phyloP scores from a whole-genome alignment of 2,797 vertebrate genomes.

The Lindbergichthys nudifrons region DNA sequence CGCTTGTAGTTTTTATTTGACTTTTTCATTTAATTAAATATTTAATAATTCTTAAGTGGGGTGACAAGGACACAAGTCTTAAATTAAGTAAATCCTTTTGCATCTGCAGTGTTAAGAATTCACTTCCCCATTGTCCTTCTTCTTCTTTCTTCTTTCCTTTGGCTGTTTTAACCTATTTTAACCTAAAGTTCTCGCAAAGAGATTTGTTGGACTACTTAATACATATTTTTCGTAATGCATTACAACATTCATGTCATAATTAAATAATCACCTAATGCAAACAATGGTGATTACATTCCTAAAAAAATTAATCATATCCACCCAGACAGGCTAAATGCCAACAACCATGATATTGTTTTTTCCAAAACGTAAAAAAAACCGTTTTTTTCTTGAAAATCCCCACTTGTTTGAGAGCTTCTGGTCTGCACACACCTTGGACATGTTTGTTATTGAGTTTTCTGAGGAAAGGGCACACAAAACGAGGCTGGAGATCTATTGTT shows the following conservation, averaged over 20 bases:
- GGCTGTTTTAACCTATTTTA: neutral
- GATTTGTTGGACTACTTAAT: neutral
- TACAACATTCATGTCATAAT: neutral
- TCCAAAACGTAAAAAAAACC: neutral
- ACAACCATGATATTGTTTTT: neutral
- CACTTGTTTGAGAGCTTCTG: conserved; percentile 27
- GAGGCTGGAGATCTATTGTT: conserved; percentile 52
- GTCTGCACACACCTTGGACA: conserved; percentile 27
- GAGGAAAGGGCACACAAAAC: conserved; percentile 27
- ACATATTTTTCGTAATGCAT: neutral
- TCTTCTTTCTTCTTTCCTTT: neutral
- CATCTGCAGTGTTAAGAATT: neutral
- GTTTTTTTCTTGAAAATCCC: neutral
- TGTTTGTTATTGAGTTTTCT: conserved; percentile 17
- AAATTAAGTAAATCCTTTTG: neutral
- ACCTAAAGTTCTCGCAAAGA: neutral
- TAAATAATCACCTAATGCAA: neutral
- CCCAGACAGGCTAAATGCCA: neutral
- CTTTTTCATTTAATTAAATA: neutral
- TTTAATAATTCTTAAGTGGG: neutral
- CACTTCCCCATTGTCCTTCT: neutral
- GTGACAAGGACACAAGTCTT: neutral
- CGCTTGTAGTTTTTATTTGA: neutral
- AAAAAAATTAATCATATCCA: neutral
- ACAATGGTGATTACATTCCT: neutral